Conservation (phyloP, 2,113 vertebrate genomes). For the Ploceus nigricollis region DNA sequence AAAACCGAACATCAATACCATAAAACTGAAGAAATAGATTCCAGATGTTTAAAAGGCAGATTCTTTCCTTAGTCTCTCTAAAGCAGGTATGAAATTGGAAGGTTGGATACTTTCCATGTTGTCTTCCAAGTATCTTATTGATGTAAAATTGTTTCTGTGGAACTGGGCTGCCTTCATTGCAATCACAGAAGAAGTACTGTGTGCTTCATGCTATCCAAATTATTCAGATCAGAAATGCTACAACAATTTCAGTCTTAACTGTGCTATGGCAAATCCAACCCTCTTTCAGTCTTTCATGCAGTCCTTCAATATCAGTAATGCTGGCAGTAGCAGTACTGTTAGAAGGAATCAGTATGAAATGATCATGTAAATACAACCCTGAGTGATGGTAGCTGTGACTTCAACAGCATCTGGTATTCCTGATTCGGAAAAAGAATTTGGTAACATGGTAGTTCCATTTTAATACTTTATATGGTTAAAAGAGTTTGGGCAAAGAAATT, state of each 20-base stretch:
- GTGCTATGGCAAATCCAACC: background rate
- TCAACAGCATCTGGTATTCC: background rate
- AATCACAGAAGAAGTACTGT: background rate
- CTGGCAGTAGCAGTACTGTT: background rate
- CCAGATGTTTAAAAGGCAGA: conserved; percentile 13
- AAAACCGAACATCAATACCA: background rate
- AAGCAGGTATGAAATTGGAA: conserved; percentile 13
- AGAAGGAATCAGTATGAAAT: background rate
- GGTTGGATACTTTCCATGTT: background rate
- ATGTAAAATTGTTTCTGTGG: conserved; percentile 6
- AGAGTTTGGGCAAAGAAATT: background rate
- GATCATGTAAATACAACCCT: background rate
- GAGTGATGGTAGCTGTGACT: background rate
- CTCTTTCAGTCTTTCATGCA: background rate
- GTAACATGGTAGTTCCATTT: background rate
- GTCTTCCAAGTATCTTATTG: conserved; percentile 6
- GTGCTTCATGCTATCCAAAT: background rate
- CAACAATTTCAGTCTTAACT: background rate
- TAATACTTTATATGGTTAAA: background rate
- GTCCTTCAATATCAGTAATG: background rate
- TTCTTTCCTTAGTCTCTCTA: background rate
- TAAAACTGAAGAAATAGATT: conserved; percentile 11
- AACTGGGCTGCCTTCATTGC: background rate
- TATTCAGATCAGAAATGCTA: background rate
- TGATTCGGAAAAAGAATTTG: background rate